Base-by-base conservation (phyloP, 2,113 vertebrate species). In the Chionodraco myersi region DNA sequence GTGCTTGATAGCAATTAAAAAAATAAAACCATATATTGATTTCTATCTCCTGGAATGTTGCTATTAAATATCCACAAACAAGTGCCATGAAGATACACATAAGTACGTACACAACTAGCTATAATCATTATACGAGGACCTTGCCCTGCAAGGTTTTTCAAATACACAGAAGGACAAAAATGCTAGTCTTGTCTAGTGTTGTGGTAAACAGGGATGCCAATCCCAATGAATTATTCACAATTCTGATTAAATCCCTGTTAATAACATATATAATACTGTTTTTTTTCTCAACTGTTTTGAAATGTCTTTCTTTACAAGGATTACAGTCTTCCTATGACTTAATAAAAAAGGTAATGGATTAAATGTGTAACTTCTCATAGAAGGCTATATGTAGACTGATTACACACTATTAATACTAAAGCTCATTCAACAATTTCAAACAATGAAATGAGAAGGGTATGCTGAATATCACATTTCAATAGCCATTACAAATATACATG, bases 61-160 rank as follows among this genome's bases (percentile, higher is more conserved):
- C 67, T 59, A 79, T 84, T 82, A 58, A 89, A 84, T 87, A 84
- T 80, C 60, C 64, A 88, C n/a, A 84, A 86, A 79, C 71, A 90
- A 84, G 72, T 92, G 68, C 77, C 82, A 88, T 77, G 51, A 74
- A 77, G 64, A 87, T 70, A 74, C 44, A 72, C 16, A 80, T 62
- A 23, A 75, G 57, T 18, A 75, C 48, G 30, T 77, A 79, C 64
- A 83, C 45, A 76, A 18, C 75, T 72, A 79, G 56, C 77, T 80
- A 62, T 54, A 57, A 84, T 89, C 60, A 88, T 81, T 76, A 87
- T 57, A 84, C 72, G 48, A 79, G 45, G 34, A 83, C 92, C 92
- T 94, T 91, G 92, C 88, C 92, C 94, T 92, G 94, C 94, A 95
- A 95, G 94, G 92, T 65, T 81, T 84, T 65, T 45, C 87, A 82